These are phyloP conservation scores for Tiphia femorata DNA, from an alignment of 2,888 invertebrate genomes.

Conservation along the genomic window DNA sequence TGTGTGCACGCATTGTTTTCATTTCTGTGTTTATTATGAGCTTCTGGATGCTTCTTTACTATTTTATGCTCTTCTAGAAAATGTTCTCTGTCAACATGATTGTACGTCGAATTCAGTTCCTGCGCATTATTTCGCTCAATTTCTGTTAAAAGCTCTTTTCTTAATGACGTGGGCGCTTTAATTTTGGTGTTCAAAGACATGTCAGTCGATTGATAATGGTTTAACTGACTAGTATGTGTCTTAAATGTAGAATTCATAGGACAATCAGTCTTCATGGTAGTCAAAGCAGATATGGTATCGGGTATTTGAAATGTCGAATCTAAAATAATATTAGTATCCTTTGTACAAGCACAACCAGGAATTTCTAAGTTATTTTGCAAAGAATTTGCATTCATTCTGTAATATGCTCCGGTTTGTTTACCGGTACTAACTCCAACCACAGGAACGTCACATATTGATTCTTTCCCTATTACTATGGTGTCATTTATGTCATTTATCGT, in stretches of 20 bases:
- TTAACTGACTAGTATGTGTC: conserved; percentile 9
- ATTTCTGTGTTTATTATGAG: neutral
- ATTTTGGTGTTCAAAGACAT: conserved; percentile 15
- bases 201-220: conserved; percentile 7
- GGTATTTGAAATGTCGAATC: conserved; percentile 34
- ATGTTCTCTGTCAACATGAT: conserved; percentile 29
- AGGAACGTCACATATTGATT: no score
- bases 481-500: no score
- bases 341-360: no score
- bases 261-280: conserved; percentile 24
- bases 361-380: no score
- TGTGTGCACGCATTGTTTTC: conserved; percentile 27
- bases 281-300: conserved; percentile 11
- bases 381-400: no score
- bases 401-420: no score
- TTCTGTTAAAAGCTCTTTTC: conserved; percentile 53
- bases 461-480: no score
- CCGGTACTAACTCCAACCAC: no score
- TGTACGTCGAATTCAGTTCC: conserved; percentile 44
- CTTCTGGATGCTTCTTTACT: neutral
- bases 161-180: conserved; percentile 43
- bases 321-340: conserved; percentile 20
- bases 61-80: neutral
- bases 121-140: conserved; percentile 42
- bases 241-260: conserved; percentile 15